A percentile compares a stretch with the other conserved stretches of the same genome.
These are phyloP conservation scores for Drosophila pachea DNA, from an alignment of 1,140 invertebrate genomes.

Conservation along the genomic window DNA sequence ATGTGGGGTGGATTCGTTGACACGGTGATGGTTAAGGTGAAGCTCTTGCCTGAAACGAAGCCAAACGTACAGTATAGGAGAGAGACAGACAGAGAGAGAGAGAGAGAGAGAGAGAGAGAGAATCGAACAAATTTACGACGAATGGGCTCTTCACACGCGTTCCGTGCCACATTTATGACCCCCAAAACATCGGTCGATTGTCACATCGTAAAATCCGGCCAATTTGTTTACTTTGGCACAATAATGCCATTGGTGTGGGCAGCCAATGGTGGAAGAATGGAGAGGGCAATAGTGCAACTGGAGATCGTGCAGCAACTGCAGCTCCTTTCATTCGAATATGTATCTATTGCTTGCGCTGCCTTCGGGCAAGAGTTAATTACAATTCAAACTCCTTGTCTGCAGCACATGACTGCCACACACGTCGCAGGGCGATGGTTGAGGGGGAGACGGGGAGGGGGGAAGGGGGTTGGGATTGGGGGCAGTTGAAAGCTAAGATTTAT, in stretches of 20 bases:
- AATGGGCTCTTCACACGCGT: constrained; percentile 26
- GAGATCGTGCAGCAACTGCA: no score
- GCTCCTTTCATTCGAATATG: no score
- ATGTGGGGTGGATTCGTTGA: constrained; percentile 95
- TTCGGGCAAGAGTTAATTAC: constrained; percentile 58
- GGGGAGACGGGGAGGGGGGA: no score
- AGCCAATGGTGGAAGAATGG: no score
- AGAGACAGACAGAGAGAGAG: no score
- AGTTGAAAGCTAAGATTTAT: constrained; percentile 54
- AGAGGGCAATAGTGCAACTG: no score
- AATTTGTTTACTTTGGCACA: constrained; percentile 32
- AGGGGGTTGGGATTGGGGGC: no score
- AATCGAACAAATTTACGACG: constrained; percentile 53
- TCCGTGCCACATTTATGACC: constrained; percentile 27
- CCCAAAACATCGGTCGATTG: constrained; percentile 53
- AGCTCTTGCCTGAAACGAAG: constrained; percentile 93
- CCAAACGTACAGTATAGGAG: background rate
- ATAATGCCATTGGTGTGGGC: background rate
- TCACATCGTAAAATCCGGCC: constrained; percentile 59
- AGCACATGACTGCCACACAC: constrained; percentile 30
- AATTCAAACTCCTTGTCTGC: constrained; percentile 63
- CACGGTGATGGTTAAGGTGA: constrained; percentile 97
- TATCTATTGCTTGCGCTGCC: no score
- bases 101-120: background rate
- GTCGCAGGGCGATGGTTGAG: background rate